Percentiles rank a stretch among this genome's conserved stretches.
These are phyloP conservation scores for Melopsittacus undulatus DNA, from an alignment of 2,797 vertebrate species.

Conservation along the genomic window DNA sequence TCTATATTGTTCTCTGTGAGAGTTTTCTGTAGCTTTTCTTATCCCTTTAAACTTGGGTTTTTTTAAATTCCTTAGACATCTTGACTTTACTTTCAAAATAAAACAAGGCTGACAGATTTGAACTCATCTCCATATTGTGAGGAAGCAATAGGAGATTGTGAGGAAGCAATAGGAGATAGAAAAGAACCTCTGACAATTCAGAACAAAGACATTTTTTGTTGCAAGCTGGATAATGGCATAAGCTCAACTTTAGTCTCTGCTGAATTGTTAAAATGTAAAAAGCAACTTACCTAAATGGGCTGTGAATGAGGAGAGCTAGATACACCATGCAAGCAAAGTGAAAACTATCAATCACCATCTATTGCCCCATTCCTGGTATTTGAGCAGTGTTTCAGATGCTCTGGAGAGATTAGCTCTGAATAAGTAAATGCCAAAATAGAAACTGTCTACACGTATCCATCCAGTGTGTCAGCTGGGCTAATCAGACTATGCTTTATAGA, in stretches of 20 bases:
- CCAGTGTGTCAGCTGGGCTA: not conserved
- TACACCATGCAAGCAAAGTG: not conserved
- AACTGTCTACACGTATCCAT: conserved; percentile 25
- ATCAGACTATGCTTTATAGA: conserved; percentile 26
- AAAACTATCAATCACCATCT: conserved; percentile 49
- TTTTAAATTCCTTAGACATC: not conserved
- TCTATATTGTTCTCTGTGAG: not conserved
- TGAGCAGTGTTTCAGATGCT: conserved; percentile 35
- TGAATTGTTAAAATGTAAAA: conserved; percentile 42
- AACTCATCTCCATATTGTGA: not conserved
- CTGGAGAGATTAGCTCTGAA: conserved; percentile 29
- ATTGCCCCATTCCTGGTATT: conserved; percentile 21
- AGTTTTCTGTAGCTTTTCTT: not conserved
- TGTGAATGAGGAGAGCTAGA: conserved; percentile 5
- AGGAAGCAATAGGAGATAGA: not conserved
- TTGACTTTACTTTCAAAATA: not conserved
- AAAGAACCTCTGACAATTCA: conserved; percentile 13
- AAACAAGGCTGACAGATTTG: not conserved
- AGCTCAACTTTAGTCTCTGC: not conserved
- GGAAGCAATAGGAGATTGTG: not conserved
- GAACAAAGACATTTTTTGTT: not conserved
- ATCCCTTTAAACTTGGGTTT: not conserved
- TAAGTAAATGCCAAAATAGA: conserved; percentile 48
- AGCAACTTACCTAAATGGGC: conserved; percentile 10
- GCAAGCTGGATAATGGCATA: not conserved